Base-by-base conservation (phyloP, 2,888 invertebrate genomes). In the Dysmachus trigonus region DNA sequence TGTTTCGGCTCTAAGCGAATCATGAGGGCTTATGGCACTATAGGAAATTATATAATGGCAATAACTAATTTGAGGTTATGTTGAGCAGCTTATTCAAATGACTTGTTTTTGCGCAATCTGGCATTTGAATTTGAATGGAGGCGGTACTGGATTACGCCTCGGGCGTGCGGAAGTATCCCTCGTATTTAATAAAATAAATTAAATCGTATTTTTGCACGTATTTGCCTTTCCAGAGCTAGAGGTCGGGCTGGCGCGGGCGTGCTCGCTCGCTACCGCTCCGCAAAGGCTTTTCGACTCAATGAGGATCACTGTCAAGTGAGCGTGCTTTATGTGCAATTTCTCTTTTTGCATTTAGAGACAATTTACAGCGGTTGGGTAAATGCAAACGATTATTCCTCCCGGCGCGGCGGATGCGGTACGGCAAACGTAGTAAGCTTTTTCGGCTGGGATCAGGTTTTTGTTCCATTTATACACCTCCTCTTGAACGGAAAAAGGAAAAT, bases 41-140 rank as follows among this genome's bases (percentile, higher is more conserved):
- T 79, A 51, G 79, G 47, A 79, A 79, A 79, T 79, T 79, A 79
- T 79, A 79, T 51, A 51, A 41, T 51, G 27, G 79, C 79, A 79
- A 79, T 79, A 79, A 79, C 47, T 79, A 79, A 79, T 79, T 79
- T 79, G 79, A 79, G 47, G 79, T 79, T 79, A 79, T 79, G 79
- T 79, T 79, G 27, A 13, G 10, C 27, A 79, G 47, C 51, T 51
- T 79, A 79, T 79, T 79, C 38, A 38, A 79, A 79, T 51, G 27
- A 51, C 79, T 51, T 47, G 79, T 51, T 79, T 47, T 79, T 79
- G 47, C 27, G 30, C 79, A 47, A 41, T 79, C 51, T 41, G 47
- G 47, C 79, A 79, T 47, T 47, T 30, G 31, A 27, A 79, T 27
- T 31, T 30, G 51, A 35, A 79, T 27, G 15, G 47, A 79, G 30